phyloP scores from a whole-genome alignment of 2,113 vertebrate genomes.

The Amblyornis subalaris region DNA sequence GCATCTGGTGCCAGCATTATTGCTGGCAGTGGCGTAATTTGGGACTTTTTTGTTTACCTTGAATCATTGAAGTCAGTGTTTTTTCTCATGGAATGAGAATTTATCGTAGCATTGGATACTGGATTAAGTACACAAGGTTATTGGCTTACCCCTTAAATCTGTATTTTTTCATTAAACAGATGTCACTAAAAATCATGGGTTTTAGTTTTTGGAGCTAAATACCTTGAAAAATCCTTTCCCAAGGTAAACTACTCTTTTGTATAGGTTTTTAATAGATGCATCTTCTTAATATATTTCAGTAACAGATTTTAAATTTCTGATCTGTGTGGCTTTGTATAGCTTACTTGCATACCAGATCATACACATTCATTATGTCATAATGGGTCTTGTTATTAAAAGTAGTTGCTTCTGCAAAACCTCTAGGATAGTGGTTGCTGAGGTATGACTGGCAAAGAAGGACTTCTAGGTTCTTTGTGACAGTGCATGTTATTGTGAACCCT shows the following conservation, averaged over 20 bases:
- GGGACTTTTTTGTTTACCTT: not conserved
- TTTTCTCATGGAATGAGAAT: constrained; percentile 16
- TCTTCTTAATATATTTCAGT: constrained; percentile 43
- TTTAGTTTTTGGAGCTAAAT: not conserved
- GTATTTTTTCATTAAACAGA: constrained; percentile 16
- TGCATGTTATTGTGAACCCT: constrained; percentile 69
- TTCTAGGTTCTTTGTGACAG: constrained; percentile 51
- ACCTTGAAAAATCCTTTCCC: constrained; percentile 29
- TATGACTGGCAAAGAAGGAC: constrained; percentile 43
- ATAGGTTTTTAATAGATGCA: constrained; percentile 48
- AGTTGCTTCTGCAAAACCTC: constrained; percentile 57
- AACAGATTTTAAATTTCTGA: constrained; percentile 32
- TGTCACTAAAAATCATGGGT: not conserved
- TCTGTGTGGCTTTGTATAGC: constrained; percentile 24
- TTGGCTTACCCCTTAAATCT: constrained; percentile 8
- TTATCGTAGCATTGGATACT: not conserved
- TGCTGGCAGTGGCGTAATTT: not conserved
- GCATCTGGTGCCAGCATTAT: not conserved
- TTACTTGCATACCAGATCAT: constrained; percentile 49
- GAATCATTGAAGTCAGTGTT: not conserved
- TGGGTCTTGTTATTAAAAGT: constrained; percentile 61
- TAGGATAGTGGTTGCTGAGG: constrained; percentile 53
- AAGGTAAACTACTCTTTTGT: constrained; percentile 42
- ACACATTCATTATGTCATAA: constrained; percentile 25
- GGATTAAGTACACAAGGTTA: constrained; percentile 1